These are phyloP conservation scores for Alethe diademata DNA, from an alignment of 2,113 vertebrate species.

Conservation along the genomic window DNA sequence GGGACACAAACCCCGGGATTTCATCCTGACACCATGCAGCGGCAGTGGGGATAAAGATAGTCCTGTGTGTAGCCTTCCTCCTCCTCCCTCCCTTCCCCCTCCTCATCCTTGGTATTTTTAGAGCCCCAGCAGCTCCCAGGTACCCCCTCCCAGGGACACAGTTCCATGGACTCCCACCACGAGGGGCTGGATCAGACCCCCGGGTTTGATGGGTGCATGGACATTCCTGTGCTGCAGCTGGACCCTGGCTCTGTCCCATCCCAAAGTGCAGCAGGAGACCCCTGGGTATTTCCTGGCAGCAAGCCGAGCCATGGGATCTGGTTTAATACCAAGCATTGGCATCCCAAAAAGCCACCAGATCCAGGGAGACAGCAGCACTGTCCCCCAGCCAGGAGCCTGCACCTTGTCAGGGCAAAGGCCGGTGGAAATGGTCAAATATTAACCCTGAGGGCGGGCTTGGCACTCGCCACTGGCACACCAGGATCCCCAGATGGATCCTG, in stretches of 20 bases:
- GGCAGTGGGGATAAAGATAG: not conserved
- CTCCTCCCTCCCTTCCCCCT: not conserved
- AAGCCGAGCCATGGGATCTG: not conserved
- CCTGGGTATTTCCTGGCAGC: fast-evolving
- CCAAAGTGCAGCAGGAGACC: not conserved
- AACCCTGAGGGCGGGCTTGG: conserved; percentile 2
- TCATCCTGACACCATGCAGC: fast-evolving
- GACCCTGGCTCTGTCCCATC: not conserved
- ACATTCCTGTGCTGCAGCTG: fast-evolving
- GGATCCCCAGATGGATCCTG: not conserved
- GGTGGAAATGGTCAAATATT: not conserved
- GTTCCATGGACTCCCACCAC: not conserved
- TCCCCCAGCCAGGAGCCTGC: fast-evolving
- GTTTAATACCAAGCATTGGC: fast-evolving
- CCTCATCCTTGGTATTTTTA: not conserved
- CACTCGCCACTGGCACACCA: not conserved
- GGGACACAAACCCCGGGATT: fast-evolving
- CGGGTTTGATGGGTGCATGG: fast-evolving
- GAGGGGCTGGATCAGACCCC: not conserved
- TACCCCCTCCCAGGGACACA: fast-evolving
- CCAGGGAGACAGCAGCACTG: fast-evolving
- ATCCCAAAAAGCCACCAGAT: not conserved
- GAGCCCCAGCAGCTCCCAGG: not conserved
- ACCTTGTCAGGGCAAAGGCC: not conserved
- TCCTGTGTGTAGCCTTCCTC: not conserved